phyloP scores from a whole-genome alignment of 2,113 vertebrate species.

The Rhinoptilus africanus region DNA sequence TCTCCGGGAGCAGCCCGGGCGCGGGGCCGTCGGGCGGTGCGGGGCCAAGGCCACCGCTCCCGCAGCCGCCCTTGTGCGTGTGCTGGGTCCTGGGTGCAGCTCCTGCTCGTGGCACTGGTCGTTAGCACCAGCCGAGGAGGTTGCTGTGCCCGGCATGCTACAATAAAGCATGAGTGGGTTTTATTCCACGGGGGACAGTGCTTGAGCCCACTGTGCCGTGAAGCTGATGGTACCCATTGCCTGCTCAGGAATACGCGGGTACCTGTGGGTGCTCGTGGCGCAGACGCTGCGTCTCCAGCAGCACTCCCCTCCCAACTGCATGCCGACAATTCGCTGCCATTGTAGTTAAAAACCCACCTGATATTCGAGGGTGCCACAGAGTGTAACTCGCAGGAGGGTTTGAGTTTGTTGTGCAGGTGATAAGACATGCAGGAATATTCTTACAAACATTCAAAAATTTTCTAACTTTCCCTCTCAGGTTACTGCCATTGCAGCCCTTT shows the following conservation, averaged over 20 bases:
- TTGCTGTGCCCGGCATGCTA: neutral
- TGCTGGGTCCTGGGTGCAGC: neutral
- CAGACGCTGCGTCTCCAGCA: fast-evolving
- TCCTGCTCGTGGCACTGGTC: neutral
- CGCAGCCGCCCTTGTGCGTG: neutral
- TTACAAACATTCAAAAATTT: neutral
- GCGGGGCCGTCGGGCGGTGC: fast-evolving
- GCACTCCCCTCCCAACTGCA: neutral
- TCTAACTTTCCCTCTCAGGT: neutral
- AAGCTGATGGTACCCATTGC: neutral
- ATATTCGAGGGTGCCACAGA: neutral
- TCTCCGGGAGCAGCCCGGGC: neutral
- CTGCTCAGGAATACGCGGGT: fast-evolving
- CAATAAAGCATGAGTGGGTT: neutral
- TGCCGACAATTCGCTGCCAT: fast-evolving
- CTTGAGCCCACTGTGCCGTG: fast-evolving
- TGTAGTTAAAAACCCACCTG: neutral
- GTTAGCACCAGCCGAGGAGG: neutral
- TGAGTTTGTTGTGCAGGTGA: neutral
- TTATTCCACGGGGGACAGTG: fast-evolving
- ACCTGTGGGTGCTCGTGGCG: fast-evolving
- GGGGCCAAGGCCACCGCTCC: neutral
- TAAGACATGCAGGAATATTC: neutral
- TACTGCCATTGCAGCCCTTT: neutral
- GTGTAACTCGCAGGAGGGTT: neutral